These are phyloP conservation scores for Tapirus indicus DNA, from an alignment of 2,797 vertebrate species.

Conservation along the genomic window DNA sequence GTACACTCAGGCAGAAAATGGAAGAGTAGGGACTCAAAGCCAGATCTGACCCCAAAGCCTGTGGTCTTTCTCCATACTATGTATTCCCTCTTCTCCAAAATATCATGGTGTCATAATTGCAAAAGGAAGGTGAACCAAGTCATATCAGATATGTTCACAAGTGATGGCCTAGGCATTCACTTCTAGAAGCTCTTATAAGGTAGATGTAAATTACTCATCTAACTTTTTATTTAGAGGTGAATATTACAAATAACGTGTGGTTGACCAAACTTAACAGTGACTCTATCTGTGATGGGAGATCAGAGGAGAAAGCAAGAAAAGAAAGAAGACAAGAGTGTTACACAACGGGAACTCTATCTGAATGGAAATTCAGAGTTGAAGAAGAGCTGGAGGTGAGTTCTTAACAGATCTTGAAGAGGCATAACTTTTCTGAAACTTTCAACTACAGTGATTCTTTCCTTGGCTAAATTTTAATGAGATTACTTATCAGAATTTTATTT, in stretches of 20 bases:
- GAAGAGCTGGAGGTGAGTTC: neutral
- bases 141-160: neutral
- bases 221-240: constrained; percentile 33
- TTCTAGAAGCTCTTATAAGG: neutral
- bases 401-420: neutral
- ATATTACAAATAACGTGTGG: neutral
- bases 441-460: neutral
- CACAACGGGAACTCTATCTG: neutral
- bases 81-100: neutral
- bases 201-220: neutral
- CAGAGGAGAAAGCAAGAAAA: neutral
- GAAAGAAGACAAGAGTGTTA: neutral
- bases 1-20: neutral
- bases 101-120: neutral
- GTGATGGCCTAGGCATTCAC: neutral
- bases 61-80: neutral
- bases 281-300: neutral
- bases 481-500: neutral
- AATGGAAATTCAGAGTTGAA: constrained; percentile 28
- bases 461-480: neutral
- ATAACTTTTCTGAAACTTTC: constrained; percentile 37
- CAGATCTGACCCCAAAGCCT: neutral
- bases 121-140: neutral
- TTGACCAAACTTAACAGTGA: neutral
- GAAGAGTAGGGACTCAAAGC: neutral